phyloP scores from a whole-genome alignment of 2,797 vertebrate genomes.

The Euphonia xanthogaster region DNA sequence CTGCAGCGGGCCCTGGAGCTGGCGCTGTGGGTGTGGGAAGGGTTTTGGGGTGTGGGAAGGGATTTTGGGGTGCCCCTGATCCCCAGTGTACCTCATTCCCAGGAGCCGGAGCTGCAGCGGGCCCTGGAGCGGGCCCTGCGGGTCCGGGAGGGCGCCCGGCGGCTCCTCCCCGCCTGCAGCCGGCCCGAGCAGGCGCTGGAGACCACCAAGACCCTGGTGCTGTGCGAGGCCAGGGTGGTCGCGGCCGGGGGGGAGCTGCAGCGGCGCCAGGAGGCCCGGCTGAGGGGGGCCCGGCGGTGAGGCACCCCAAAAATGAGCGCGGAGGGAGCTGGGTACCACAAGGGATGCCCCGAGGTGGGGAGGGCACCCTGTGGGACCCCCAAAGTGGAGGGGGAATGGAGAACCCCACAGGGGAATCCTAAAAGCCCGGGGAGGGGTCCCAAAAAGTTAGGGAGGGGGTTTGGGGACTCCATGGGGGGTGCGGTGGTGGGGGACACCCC shows the following conservation, averaged over 20 bases:
- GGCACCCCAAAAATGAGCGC: not conserved
- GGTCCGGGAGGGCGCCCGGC: not conserved
- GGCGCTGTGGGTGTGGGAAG: rapidly evolving
- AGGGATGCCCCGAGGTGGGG: too few relatives aligned
- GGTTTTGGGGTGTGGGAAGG: too few relatives aligned
- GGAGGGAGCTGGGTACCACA: rapidly evolving
- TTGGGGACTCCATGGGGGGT: rapidly evolving
- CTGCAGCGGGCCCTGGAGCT: not conserved
- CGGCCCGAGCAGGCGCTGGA: not conserved
- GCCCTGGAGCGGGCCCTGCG: not conserved
- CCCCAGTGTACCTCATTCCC: rapidly evolving
- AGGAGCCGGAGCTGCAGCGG: not conserved
- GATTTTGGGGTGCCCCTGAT: not conserved
- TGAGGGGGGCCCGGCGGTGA: not conserved
- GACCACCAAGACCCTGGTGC: conserved; percentile 5
- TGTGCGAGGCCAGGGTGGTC: not conserved
- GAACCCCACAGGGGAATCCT: not conserved
- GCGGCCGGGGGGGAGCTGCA: not conserved
- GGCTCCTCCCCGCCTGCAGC: not conserved
- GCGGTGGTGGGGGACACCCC: too few relatives aligned
- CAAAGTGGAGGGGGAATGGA: not conserved
- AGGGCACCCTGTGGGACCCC: too few relatives aligned
- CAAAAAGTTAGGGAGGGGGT: rapidly evolving
- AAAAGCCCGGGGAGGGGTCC: rapidly evolving
- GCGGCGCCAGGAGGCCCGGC: not conserved